Evolutionary conservation across 2,797 vertebrate species (phyloP), one percentile per base, ranked within the genome.

Genomic region (Gadopsis marmoratus): DNA sequence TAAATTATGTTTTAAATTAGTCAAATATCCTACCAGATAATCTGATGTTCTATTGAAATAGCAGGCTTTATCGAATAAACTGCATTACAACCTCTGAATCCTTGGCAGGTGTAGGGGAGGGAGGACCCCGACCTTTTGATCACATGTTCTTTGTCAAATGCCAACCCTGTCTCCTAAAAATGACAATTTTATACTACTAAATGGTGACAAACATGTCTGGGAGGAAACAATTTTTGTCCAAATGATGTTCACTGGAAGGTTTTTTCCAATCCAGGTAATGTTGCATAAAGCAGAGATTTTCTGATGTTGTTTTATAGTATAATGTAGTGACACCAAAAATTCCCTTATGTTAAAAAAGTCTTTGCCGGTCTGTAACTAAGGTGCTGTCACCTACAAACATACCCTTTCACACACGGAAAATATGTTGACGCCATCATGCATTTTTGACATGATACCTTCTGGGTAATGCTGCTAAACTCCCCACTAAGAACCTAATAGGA

Each of bases 401-500:
- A 41, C 10, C 1, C 21, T 48, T 41, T 62, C 48, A 29, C 17
- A 48, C 19, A 26, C 7, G 58, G 21, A 63, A 60, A 79, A 68
- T 71, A 69, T 55, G 62, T 77, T 37, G 50, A 85, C 3, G 4
- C 47, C 29, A 41, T 83, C 70, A 55, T 59, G 43, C 75, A 67
- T 73, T 83, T 82, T 68, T 74, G 53, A 77, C 58, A 59, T 77
- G 58, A 79, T 70, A 68, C 48, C 60, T 72, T 73, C 17, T 50
- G 76, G 69, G 48, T 83, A 67, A 81, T 59, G 45, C 71, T 45
- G 50, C 17, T 2, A 78, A 53, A 70, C 31, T 72, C 70, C 70
- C 39, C 43, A 54, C 71, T 61, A 66, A 72, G 75, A 82, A 54
- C 14, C 16, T 77, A 82, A 86, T 74, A 78, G 71, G 55, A 86